A percentile compares a stretch with the other conserved stretches of the same genome.
Conservation (phyloP, 2,888 invertebrate species). For the Neocrepidodera transversa region DNA sequence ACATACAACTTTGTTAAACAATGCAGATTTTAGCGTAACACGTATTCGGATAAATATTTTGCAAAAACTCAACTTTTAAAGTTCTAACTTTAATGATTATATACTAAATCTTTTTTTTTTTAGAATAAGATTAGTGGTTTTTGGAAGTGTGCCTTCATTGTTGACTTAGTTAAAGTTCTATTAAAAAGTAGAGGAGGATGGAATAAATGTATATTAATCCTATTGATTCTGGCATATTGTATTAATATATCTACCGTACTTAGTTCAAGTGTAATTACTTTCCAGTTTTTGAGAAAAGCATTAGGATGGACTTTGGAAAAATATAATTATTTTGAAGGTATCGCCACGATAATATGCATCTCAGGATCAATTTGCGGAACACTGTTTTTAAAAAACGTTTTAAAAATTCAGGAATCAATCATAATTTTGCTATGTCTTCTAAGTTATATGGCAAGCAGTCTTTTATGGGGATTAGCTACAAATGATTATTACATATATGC, state of each 20-base stretch:
- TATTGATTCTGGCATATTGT: neutral
- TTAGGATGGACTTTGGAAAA: conserved; percentile 5
- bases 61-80: too few relatives aligned
- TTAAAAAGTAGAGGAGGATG: conserved; percentile 3
- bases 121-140: neutral
- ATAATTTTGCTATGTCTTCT: conserved; percentile 1
- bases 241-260: neutral
- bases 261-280: neutral
- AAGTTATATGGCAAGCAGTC: neutral
- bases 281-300: conserved; percentile 12
- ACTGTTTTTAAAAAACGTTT: neutral
- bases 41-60: too few relatives aligned
- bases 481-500: conserved; percentile 8
- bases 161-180: neutral
- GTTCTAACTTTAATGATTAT: too few relatives aligned
- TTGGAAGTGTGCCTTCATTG: neutral
- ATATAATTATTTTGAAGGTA: conserved; percentile 1
- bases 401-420: conserved; percentile 2
- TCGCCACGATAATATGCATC: conserved; percentile 2
- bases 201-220: neutral
- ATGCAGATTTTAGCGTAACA: too few relatives aligned
- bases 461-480: conserved; percentile 8
- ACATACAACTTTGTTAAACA: too few relatives aligned
- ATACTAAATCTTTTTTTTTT: neutral
- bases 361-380: conserved; percentile 6